Percentiles rank a stretch among this genome's conserved stretches.
These are phyloP conservation scores for Xiphorhynchus erythropygius DNA, from an alignment of 2,797 vertebrate species.

Conservation along the genomic window DNA sequence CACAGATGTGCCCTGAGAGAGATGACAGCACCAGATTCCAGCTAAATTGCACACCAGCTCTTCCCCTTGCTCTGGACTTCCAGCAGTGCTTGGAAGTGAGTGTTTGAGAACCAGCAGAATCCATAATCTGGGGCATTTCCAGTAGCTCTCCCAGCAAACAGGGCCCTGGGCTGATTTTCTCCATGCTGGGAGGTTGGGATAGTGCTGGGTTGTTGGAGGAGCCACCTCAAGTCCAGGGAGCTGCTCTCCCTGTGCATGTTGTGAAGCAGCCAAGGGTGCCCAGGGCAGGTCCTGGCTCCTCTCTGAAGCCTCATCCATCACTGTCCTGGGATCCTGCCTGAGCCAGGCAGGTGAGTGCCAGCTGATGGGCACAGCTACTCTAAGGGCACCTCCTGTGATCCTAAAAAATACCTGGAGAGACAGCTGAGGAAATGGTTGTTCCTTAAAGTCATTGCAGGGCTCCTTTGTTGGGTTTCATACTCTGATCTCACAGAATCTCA, in stretches of 20 bases:
- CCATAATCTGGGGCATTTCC: rapidly evolving
- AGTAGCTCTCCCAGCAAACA: not conserved
- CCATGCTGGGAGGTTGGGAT: rapidly evolving
- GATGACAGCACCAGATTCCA: not conserved
- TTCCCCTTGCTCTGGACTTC: not conserved
- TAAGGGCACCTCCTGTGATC: too few relatives aligned
- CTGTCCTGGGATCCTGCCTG: not conserved
- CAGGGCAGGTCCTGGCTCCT: too few relatives aligned
- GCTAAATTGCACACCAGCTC: not conserved
- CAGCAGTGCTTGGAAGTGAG: rapidly evolving
- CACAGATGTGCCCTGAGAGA: rapidly evolving
- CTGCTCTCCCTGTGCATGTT: rapidly evolving
- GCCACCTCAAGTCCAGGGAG: rapidly evolving
- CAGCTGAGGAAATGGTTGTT: not conserved
- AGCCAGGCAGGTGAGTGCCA: not conserved
- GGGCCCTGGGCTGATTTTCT: not conserved
- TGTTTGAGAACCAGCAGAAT: not conserved
- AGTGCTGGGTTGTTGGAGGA: not conserved
- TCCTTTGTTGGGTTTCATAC: not conserved
- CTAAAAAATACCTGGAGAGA: not conserved
- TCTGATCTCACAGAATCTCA: not conserved
- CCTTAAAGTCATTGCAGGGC: not conserved
- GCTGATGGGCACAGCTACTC: rapidly evolving
- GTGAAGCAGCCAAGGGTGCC: not conserved
- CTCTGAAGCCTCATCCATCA: not conserved